Evolutionary conservation across 2,113 vertebrate species (phyloP).

Genomic region (Ramphastos sulfuratus): DNA sequence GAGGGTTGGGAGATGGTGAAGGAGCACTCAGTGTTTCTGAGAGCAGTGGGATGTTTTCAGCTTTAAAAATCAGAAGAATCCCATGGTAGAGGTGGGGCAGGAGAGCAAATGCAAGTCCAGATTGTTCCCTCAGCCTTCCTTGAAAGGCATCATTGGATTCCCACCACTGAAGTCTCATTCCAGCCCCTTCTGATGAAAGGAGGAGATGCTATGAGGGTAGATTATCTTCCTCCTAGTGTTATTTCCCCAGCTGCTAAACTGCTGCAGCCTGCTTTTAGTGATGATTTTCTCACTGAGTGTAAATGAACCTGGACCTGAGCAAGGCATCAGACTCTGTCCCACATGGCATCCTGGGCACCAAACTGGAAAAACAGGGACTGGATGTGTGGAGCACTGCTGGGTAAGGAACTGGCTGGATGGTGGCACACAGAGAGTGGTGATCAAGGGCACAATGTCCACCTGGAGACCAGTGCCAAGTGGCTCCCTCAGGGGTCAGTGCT

Average conservation of each 20-base stretch:
- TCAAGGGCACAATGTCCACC: no score
- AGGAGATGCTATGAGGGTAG: accelerated
- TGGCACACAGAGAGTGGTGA: no score
- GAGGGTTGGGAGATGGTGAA: neutral
- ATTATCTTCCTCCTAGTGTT: neutral
- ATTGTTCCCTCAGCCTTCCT: neutral
- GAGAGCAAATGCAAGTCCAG: accelerated
- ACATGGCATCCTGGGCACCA: no score
- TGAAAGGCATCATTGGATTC: no score
- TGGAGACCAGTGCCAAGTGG: no score
- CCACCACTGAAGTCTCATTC: accelerated
- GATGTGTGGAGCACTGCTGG: no score
- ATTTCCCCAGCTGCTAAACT: neutral
- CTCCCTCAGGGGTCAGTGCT: no score
- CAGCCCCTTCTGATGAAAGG: no score
- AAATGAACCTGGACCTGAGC: no score
- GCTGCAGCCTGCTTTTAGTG: accelerated
- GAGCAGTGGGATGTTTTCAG: neutral
- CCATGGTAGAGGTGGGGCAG: neutral
- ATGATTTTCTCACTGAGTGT: neutral
- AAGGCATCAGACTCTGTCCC: no score
- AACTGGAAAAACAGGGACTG: no score
- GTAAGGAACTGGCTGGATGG: no score
- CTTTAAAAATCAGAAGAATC: accelerated
- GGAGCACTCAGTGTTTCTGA: neutral